Conservation (phyloP, 2,797 vertebrate genomes). For the Threskiornis aethiopicus region DNA sequence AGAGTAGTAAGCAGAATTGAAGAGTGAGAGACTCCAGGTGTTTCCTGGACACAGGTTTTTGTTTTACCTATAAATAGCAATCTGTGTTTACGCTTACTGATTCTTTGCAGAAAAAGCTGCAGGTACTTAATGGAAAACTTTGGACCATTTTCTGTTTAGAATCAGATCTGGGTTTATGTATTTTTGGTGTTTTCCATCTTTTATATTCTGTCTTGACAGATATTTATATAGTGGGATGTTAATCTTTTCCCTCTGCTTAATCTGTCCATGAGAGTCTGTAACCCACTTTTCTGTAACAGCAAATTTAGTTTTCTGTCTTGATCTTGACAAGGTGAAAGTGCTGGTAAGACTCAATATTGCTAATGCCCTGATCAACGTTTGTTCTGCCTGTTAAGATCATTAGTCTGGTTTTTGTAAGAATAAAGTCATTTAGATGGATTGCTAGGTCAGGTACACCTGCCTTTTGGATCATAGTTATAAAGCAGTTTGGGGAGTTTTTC, state of each 20-base stretch:
- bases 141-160: not conserved
- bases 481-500: not conserved
- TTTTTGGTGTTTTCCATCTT: not conserved
- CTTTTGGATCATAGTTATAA: not conserved
- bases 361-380: not conserved
- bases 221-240: not conserved
- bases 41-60: not conserved
- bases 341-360: not conserved
- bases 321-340: not conserved
- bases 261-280: not conserved
- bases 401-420: not conserved
- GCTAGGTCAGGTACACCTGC: not conserved
- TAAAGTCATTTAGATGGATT: not conserved
- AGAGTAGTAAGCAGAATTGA: not conserved
- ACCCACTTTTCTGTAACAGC: not conserved
- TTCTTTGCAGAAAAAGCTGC: not conserved
- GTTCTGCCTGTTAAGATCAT: not conserved
- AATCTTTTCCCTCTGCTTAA: not conserved
- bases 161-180: not conserved
- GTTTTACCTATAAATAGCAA: constrained; percentile 1
- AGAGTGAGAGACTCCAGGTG: constrained; percentile 11
- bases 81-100: constrained; percentile 6
- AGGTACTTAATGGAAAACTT: constrained; percentile 20
- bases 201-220: not conserved
- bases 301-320: not conserved